Evolutionary conservation across 2,797 vertebrate species (phyloP).

Genomic region (Coluber constrictor): DNA sequence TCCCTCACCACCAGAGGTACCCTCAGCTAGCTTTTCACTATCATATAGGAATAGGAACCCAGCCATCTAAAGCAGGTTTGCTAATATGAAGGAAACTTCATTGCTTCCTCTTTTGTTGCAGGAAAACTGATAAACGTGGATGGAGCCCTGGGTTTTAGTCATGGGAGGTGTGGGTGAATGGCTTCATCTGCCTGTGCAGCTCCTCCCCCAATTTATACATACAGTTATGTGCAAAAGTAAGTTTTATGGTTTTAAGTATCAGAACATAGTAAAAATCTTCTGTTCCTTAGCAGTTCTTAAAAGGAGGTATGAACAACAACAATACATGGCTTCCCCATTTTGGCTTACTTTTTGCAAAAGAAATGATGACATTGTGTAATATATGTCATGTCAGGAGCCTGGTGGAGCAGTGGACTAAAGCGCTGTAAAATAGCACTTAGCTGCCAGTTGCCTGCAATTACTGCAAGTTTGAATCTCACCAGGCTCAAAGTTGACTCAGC

Average conservation of each 20-base stretch:
- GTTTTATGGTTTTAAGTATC: neutral
- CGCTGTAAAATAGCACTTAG: too few relatives aligned
- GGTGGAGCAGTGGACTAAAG: too few relatives aligned
- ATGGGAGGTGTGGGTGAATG: neutral
- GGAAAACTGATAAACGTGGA: neutral
- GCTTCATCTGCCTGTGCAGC: neutral
- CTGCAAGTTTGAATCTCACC: too few relatives aligned
- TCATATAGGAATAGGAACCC: neutral
- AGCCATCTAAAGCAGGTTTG: neutral
- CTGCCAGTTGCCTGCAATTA: too few relatives aligned
- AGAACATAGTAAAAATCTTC: neutral
- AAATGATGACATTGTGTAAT: neutral
- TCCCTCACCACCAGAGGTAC: neutral
- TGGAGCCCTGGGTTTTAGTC: neutral
- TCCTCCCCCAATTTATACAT: neutral
- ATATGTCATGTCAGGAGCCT: neutral
- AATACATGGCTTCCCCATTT: neutral
- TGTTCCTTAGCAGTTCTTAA: neutral
- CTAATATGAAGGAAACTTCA: neutral
- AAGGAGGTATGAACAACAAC: neutral
- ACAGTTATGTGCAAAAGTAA: neutral
- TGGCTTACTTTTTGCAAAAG: neutral
- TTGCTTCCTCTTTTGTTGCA: neutral
- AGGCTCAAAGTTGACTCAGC: too few relatives aligned
- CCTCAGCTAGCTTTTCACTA: neutral